Percentiles rank a stretch among this genome's conserved stretches.
Conservation (phyloP, 2,113 vertebrate genomes). For the Grammomys dolichurus region DNA sequence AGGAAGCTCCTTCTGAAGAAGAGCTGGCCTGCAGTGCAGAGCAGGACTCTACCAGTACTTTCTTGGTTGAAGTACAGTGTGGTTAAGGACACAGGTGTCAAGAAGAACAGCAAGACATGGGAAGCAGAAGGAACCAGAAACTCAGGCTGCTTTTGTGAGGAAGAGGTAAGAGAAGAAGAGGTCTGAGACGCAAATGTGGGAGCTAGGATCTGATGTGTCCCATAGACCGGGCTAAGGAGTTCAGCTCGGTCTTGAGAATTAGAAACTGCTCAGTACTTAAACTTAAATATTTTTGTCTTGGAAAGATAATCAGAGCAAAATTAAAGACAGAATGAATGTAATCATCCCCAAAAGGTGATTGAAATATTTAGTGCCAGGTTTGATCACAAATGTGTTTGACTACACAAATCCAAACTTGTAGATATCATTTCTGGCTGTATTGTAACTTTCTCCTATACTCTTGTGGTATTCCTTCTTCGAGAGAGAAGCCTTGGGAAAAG, state of each 20-base stretch:
- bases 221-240: background rate
- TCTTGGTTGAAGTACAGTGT: background rate
- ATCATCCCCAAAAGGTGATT: background rate
- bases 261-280: background rate
- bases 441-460: conserved; percentile 18
- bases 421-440: background rate
- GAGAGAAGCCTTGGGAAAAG: background rate
- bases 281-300: background rate
- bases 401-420: background rate
- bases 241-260: background rate
- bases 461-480: conserved; percentile 17
- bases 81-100: background rate
- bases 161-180: background rate
- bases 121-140: background rate
- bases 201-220: background rate
- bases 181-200: background rate
- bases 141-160: background rate
- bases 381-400: conserved; percentile 16
- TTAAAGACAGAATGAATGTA: background rate
- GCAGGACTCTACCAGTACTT: background rate
- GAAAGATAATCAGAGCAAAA: conserved; percentile 7
- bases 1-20: background rate
- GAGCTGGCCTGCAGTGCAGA: background rate
- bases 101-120: background rate
- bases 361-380: background rate